Evolutionary conservation across 2,888 invertebrate species (phyloP), one percentile per base, ranked within the genome.

Genomic region (Achlya flavicornis): DNA sequence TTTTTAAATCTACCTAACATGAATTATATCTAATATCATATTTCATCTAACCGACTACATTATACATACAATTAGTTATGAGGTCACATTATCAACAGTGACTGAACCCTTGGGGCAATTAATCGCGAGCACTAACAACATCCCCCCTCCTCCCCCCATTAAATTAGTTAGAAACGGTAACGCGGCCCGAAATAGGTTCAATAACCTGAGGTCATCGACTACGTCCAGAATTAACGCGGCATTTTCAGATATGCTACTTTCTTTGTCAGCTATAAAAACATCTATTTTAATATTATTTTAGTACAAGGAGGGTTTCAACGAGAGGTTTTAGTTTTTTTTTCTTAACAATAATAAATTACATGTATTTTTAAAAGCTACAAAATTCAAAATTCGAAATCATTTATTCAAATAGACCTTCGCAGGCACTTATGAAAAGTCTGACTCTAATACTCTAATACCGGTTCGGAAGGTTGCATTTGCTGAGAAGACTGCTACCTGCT

Each of bases 121-220:
- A 79, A 77, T 72, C 66, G 67, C 68, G 62, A 63, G 63, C 74
- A 69, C 74, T 53, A 76, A 74, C 71, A 73, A 79, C 78, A 73
- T 84, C 81, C 81, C 83, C 82, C 74, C 70, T n/a, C 43, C 41
- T 2, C 59, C 41, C 35, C 35, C 38, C 41, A 41, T 60, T 43
- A 75, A 79, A 81, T 80, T 79, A 80, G 75, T 74, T 63, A 68
- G 70, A 73, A 35, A 67, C 77, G 67, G 75, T 75, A 71, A 68
- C 68, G 68, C 73, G 81, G 64, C 69, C 79, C 78, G 75, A 71
- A 77, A 79, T 77, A 67, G 71, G 83, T 80, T 81, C 83, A 78
- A 71, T 71, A 83, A 68, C 81, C 72, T 63, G 63, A 61, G 74
- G 73, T 73, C 73, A 64, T 63, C 64, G 71, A 57, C 67, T 69